Conservation (phyloP, 2,113 vertebrate species). For the Oncorhynchus clarkii region DNA sequence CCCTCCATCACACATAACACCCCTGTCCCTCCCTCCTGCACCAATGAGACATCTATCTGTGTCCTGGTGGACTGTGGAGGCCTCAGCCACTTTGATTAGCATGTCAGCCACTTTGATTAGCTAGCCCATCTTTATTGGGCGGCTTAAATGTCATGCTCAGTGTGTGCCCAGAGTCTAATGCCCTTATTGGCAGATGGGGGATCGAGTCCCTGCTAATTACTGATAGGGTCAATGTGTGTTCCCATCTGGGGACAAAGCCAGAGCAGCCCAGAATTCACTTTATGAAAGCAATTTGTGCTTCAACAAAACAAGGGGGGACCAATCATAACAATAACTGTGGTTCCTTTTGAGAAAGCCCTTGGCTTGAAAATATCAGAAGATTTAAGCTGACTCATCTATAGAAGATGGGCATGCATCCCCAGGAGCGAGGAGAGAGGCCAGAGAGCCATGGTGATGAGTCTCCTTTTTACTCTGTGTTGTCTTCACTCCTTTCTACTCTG, state of each 20-base stretch:
- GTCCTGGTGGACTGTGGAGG: constrained; percentile 26
- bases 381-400: constrained; percentile 74
- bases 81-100: constrained; percentile 63
- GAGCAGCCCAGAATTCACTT: constrained; percentile 51
- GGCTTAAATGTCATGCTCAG: constrained; percentile 59
- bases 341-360: constrained; percentile 72
- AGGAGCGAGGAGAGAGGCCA: constrained; percentile 58
- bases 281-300: constrained; percentile 67
- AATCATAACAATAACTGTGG: constrained; percentile 70
- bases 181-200: constrained; percentile 39
- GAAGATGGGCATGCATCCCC: constrained; percentile 72
- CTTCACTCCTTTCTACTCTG: too few species aligned
- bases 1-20: too few species aligned
- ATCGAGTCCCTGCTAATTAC: constrained; percentile 53
- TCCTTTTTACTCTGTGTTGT: neutral
- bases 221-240: constrained; percentile 47
- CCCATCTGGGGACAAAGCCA: constrained; percentile 37
- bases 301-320: constrained; percentile 62
- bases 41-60: constrained; percentile 12
- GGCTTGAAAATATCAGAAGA: constrained; percentile 68
- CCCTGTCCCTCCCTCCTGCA: too few species aligned
- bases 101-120: constrained; percentile 8
- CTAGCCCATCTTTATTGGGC: constrained; percentile 51
- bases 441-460: too few species aligned
- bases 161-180: constrained; percentile 62